phyloP scores from a whole-genome alignment of 2,888 invertebrate species.

The Apomyelois bistriatella region DNA sequence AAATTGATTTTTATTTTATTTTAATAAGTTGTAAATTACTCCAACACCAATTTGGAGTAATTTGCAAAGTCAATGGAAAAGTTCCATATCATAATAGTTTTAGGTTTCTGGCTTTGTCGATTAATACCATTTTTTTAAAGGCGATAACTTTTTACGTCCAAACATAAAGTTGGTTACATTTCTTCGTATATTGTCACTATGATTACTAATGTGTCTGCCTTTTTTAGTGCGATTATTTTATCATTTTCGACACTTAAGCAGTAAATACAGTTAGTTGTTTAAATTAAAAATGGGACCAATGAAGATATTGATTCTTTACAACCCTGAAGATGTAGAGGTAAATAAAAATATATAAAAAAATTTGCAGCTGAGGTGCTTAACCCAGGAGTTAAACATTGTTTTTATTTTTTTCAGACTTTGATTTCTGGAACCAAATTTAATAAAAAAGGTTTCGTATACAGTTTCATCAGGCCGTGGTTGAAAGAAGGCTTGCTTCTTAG shows the following conservation, averaged over 20 bases:
- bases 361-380: background rate
- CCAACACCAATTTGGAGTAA: too few relatives aligned
- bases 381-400: background rate
- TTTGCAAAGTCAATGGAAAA: too few relatives aligned
- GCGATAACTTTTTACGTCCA: too few relatives aligned
- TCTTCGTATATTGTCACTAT: too few relatives aligned
- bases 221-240: constrained; percentile 39
- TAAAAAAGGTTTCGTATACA: constrained; percentile 73
- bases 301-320: constrained; percentile 38
- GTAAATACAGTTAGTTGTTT: constrained; percentile 29
- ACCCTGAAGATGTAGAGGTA: constrained; percentile 73
- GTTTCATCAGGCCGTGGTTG: constrained; percentile 70
- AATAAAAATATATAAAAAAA: background rate
- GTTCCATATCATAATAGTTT: too few relatives aligned
- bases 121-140: too few relatives aligned
- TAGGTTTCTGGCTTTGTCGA: too few relatives aligned
- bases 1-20: too few relatives aligned
- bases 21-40: too few relatives aligned
- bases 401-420: constrained; percentile 51
- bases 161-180: too few relatives aligned
- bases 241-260: constrained; percentile 31
- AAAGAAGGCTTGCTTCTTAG: constrained; percentile 76
- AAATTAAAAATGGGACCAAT: constrained; percentile 27
- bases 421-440: constrained; percentile 68
- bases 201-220: too few relatives aligned